phyloP scores from a whole-genome alignment of 2,113 vertebrate species.

The Mungos mungo region DNA sequence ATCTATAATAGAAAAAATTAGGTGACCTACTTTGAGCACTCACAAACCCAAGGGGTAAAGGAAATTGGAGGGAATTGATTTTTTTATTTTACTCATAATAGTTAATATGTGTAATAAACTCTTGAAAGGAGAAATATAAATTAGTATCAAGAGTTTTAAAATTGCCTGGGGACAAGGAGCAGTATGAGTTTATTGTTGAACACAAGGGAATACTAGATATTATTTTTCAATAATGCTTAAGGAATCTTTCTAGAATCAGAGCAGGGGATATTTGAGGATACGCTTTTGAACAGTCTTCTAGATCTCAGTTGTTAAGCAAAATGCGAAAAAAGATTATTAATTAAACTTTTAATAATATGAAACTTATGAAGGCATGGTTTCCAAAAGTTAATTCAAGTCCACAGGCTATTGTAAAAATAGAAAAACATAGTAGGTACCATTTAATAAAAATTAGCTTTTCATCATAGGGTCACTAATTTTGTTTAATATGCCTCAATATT shows the following conservation, averaged over 20 bases:
- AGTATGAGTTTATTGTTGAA: neutral
- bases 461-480: neutral
- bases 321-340: neutral
- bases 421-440: neutral
- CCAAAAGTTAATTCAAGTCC: neutral
- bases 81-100: neutral
- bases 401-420: neutral
- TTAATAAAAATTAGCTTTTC: neutral
- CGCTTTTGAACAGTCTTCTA: neutral
- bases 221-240: neutral
- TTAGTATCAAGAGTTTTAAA: constrained; percentile 24
- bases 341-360: neutral
- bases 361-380: neutral
- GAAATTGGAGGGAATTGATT: neutral
- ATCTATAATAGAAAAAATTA: constrained; percentile 12
- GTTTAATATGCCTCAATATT: neutral
- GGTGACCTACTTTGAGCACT: constrained; percentile 59
- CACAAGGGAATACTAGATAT: neutral
- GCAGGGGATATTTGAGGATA: neutral
- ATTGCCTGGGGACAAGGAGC: neutral
- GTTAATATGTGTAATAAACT: neutral
- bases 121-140: constrained; percentile 33
- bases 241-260: neutral
- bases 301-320: neutral
- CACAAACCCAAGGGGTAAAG: constrained; percentile 37